Evolutionary conservation across 2,888 invertebrate genomes (phyloP), one percentile per base, ranked within the genome.

Genomic region (Clitarchus hookeri): DNA sequence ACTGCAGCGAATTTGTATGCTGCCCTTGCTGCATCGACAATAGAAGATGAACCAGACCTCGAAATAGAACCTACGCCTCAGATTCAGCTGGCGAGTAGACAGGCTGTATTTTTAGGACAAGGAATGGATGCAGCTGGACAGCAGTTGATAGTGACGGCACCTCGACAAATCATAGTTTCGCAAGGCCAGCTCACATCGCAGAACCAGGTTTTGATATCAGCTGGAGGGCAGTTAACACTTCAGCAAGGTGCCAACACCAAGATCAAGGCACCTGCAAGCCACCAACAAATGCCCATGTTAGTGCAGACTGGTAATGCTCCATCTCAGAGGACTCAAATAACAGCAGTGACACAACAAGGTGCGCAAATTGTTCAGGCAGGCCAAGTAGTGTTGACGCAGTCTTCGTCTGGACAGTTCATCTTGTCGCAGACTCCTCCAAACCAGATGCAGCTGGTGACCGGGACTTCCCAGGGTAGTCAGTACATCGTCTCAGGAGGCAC

Each of bases 1-100:
- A 96, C 96, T 11, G 97, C 97, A 0, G 97, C 97, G 0, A 97
- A 97, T 91, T 92, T 97, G 44, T 97, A 97, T 90, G 97, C 97
- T 0, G 97, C 97, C 48, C 93, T 97, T 84, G 97, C 97, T 0
- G 97, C 97, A 0, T 96, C 96, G 65, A 96, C 96, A 84, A 92
- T 97, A 26, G 96, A 96, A 90, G 97, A 97, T 89, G 97, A 97
- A 90, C 90, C 89, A 88, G 96, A 96, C 27, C 93, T 93, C 4
- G 89, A 90, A n/a, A 86, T 89, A 3, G 84, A 84, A 23, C 84
- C 84, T 44, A 80, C 84, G 26, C 85, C 84, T 8, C 85, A 84
- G 25, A 65, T 86, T 23, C 84, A 85, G 27, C 82, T 65, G 26
- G 86, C 86, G 25, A 44, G 85, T 44, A 77, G 84, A 23, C 87